Percentiles rank a stretch among this genome's conserved stretches.
Conservation (phyloP, 2,888 invertebrate genomes). For the Sphaeridia pumilis region DNA sequence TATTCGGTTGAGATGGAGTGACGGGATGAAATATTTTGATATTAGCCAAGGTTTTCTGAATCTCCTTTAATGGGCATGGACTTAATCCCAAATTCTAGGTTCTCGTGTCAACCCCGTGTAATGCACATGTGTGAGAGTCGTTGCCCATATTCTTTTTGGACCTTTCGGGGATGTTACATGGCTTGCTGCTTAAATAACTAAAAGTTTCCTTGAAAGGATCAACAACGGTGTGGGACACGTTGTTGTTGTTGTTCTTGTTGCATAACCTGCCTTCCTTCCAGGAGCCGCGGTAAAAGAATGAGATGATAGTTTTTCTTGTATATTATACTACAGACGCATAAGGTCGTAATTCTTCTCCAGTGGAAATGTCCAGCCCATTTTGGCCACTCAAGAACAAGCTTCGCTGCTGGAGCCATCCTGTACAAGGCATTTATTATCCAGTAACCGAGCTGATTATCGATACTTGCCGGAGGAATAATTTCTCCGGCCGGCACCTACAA, state of each 20-base stretch:
- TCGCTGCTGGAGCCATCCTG: no score
- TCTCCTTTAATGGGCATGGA: slow-evolving; percentile 12
- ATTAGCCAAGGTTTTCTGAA: slow-evolving; percentile 3
- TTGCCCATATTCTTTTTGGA: no score
- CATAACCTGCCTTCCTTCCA: not conserved
- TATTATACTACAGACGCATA: no score
- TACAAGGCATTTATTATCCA: not conserved
- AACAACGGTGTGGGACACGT: no score
- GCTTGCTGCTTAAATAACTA: no score
- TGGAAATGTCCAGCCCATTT: not conserved
- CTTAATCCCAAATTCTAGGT: slow-evolving; percentile 3
- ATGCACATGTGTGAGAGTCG: not conserved
- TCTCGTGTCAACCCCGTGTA: not conserved
- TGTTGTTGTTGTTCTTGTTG: no score
- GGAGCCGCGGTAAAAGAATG: not conserved
- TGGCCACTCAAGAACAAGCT: not conserved
- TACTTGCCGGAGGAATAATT: not conserved
- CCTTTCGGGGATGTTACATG: no score
- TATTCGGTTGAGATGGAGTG: no score
- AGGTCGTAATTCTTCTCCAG: not conserved
- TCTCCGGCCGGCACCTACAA: no score
- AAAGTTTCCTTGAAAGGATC: no score
- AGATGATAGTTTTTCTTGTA: no score
- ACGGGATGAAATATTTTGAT: not conserved
- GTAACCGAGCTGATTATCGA: not conserved